Percentiles rank a stretch among this genome's conserved stretches.
Conservation (phyloP, 2,797 vertebrate species). For the Menidia menidia region DNA sequence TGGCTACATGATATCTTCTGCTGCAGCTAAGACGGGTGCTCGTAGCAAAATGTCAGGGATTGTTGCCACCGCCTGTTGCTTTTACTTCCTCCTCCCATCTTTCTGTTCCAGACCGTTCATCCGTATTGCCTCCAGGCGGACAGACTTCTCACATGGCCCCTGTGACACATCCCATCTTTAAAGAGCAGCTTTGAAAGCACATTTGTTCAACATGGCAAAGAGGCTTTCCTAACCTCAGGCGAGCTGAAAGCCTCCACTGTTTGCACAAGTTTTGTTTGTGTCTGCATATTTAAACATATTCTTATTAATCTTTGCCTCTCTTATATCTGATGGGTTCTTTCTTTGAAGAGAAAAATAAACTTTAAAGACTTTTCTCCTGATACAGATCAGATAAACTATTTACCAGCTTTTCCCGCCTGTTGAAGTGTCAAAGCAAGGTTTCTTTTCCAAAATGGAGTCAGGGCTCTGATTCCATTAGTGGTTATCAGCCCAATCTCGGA, state of each 20-base stretch:
- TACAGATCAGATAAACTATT: conserved; percentile 15
- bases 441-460: conserved; percentile 43
- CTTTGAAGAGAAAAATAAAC: neutral
- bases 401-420: conserved; percentile 20
- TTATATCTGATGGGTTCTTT: neutral
- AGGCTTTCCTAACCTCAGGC: conserved; percentile 19
- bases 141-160: conserved; percentile 19
- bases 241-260: conserved; percentile 19
- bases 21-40: conserved; percentile 45
- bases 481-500: conserved; percentile 56
- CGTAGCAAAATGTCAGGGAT: conserved; percentile 63
- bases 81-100: conserved; percentile 50
- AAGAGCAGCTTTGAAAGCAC: conserved; percentile 55
- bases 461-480: conserved; percentile 60
- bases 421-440: conserved; percentile 16
- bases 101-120: conserved; percentile 32
- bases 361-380: neutral
- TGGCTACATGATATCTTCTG: conserved; percentile 32
- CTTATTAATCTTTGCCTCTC: neutral
- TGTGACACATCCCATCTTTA: conserved; percentile 54
- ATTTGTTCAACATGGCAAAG: conserved; percentile 53
- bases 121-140: conserved; percentile 39
- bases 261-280: conserved; percentile 29
- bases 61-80: conserved; percentile 46
- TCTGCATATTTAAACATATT: conserved; percentile 6